These are phyloP conservation scores for Drosophila ezoana DNA, from an alignment of 2,888 invertebrate genomes.

Conservation along the genomic window DNA sequence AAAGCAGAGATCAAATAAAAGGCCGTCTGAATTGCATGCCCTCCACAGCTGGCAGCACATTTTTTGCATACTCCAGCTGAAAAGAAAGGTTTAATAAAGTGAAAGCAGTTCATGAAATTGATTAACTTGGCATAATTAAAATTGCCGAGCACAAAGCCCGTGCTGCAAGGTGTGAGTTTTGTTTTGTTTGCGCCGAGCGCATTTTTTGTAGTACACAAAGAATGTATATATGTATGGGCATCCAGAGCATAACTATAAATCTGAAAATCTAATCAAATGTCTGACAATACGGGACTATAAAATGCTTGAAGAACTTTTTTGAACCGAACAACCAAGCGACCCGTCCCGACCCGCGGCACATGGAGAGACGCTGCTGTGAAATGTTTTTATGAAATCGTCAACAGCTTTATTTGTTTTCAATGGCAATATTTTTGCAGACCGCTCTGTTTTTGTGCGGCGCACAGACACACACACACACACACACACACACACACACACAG, in stretches of 20 bases:
- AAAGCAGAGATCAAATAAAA: background rate
- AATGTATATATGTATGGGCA: background rate
- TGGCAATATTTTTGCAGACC: conserved; percentile 71
- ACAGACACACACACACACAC: conserved; percentile 16
- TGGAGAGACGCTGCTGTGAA: conserved; percentile 12
- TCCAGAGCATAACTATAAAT: background rate
- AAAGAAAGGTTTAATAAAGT: conserved; percentile 5
- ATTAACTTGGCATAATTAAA: conserved; percentile 62
- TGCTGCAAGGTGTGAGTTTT: conserved; percentile 30
- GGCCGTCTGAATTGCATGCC: no score
- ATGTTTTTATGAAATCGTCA: conserved; percentile 76
- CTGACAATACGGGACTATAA: conserved; percentile 59
- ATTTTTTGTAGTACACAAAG: conserved; percentile 15
- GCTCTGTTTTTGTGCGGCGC: conserved; percentile 26
- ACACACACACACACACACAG: conserved; percentile 22
- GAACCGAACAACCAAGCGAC: background rate
- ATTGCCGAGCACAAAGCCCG: conserved; percentile 27
- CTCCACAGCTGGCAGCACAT: background rate
- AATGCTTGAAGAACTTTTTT: conserved; percentile 55
- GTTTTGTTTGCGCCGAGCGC: conserved; percentile 16
- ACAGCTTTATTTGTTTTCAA: conserved; percentile 81
- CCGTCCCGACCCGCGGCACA: conserved; percentile 1
- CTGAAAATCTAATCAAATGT: conserved; percentile 71
- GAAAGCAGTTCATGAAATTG: conserved; percentile 28
- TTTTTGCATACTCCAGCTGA: conserved; percentile 1